Conservation (phyloP, 2,888 invertebrate genomes). For the Drosophila leonis region DNA sequence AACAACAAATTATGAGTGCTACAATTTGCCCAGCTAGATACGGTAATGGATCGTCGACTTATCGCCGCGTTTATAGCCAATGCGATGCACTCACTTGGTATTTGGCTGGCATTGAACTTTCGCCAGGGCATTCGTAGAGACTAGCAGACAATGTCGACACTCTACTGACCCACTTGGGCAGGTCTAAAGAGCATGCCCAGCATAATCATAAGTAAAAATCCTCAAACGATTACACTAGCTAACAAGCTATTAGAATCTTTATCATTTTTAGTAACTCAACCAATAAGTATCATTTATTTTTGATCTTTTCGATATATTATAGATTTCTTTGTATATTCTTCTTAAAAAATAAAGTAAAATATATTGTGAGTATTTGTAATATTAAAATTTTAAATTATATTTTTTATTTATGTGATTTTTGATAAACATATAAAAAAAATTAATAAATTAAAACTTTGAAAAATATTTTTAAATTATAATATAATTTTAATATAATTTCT, state of each 20-base stretch:
- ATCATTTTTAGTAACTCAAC: background rate
- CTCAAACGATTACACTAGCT: slow-evolving; percentile 54
- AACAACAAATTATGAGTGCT: slow-evolving; percentile 81
- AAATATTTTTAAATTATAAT: no score
- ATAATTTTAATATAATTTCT: no score
- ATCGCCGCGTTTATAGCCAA: slow-evolving; percentile 36
- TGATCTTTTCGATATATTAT: no score
- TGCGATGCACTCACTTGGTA: slow-evolving; percentile 64
- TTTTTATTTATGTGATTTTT: no score
- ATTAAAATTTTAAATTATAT: no score
- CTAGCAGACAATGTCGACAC: slow-evolving; percentile 64
- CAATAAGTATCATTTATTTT: no score
- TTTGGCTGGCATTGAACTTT: slow-evolving; percentile 72
- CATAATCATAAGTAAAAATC: slow-evolving; percentile 66
- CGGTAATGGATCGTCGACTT: slow-evolving; percentile 49
- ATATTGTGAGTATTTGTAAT: no score
- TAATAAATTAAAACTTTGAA: no score
- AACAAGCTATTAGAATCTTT: slow-evolving; percentile 1
- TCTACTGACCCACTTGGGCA: slow-evolving; percentile 76
- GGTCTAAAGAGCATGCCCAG: slow-evolving; percentile 32
- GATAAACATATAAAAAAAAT: no score
- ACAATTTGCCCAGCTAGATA: slow-evolving; percentile 65
- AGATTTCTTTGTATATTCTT: no score
- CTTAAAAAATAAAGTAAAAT: no score
- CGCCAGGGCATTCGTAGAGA: slow-evolving; percentile 23